Percentiles rank a stretch among this genome's conserved stretches.
These are phyloP conservation scores for Sebastes ruberrimus DNA, from an alignment of 2,797 vertebrate species.

Conservation along the genomic window DNA sequence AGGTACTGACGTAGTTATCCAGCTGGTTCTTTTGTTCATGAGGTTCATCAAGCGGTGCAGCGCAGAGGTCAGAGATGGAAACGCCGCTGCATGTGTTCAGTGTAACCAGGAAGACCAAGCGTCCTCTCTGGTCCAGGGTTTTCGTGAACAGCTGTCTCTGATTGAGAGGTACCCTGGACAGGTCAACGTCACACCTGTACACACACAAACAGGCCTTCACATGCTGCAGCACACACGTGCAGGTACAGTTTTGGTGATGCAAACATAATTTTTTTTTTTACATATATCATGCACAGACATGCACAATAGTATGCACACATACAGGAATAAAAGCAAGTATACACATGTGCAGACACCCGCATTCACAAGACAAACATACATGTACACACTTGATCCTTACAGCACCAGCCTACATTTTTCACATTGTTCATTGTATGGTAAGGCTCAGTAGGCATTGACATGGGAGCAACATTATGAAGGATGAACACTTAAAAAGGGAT, in stretches of 20 bases:
- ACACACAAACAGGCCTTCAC: background rate
- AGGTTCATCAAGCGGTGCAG: slow-evolving; percentile 87
- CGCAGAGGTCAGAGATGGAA: slow-evolving; percentile 89
- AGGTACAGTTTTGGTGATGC: background rate
- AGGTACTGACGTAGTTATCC: slow-evolving; percentile 87
- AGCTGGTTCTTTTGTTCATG: slow-evolving; percentile 80
- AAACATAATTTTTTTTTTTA: background rate
- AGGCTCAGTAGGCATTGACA: background rate
- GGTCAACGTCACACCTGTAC: slow-evolving; percentile 89
- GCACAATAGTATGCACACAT: background rate
- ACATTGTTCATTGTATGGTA: background rate
- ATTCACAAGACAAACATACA: background rate
- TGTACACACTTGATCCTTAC: background rate
- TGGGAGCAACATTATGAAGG: background rate
- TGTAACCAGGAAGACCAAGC: slow-evolving; percentile 85
- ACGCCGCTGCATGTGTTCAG: slow-evolving; percentile 84
- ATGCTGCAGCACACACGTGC: background rate
- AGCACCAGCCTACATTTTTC: background rate
- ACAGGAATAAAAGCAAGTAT: background rate
- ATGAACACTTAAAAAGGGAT: background rate
- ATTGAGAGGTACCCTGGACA: slow-evolving; percentile 79
- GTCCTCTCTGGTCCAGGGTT: slow-evolving; percentile 77
- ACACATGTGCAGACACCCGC: background rate
- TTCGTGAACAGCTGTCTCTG: slow-evolving; percentile 81
- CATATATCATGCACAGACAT: background rate